phyloP scores from a whole-genome alignment of 2,113 vertebrate species.

The Oreochromis tanganicae region DNA sequence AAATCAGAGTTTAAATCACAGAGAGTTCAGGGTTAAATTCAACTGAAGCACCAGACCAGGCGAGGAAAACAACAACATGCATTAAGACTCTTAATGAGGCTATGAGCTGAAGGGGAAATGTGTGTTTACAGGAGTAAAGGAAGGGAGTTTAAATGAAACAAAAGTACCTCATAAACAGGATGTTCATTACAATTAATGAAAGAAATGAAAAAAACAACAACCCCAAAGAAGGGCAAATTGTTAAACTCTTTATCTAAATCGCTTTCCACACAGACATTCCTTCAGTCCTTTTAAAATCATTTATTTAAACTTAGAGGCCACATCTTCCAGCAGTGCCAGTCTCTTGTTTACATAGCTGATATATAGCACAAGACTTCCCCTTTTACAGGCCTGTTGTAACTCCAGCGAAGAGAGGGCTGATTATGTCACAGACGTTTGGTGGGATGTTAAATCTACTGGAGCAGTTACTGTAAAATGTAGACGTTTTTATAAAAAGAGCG shows the following conservation, averaged over 20 bases:
- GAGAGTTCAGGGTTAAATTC: not conserved
- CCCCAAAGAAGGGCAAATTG: not conserved
- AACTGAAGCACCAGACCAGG: not conserved
- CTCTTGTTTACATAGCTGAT: not conserved
- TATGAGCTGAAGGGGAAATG: not conserved
- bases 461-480: not conserved
- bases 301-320: not conserved
- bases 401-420: not conserved
- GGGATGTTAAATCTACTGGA: not conserved
- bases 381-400: slow-evolving; percentile 20
- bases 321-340: not conserved
- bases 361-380: not conserved
- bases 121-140: slow-evolving; percentile 14
- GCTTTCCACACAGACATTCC: not conserved
- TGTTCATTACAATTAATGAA: not conserved
- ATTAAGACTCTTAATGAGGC: slow-evolving; percentile 2
- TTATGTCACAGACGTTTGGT: not conserved
- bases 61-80: not conserved
- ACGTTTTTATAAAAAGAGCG: not conserved
- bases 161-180: slow-evolving; percentile 27
- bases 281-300: not conserved
- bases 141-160: not conserved
- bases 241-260: not conserved
- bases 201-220: not conserved
- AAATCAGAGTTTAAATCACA: not conserved